Evolutionary conservation across 2,113 vertebrate species (phyloP).

Genomic region (Toxotes chatareus): DNA sequence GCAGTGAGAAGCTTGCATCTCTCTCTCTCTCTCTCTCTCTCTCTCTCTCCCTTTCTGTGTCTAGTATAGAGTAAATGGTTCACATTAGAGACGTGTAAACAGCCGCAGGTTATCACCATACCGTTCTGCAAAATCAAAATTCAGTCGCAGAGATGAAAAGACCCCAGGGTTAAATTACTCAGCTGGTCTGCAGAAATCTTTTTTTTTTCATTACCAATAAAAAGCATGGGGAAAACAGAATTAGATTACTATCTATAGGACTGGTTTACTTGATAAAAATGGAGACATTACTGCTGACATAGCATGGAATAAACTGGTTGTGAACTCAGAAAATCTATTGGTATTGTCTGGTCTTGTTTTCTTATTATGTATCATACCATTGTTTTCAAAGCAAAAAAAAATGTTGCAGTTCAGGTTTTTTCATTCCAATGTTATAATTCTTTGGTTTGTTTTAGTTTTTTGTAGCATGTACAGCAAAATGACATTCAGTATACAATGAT

Average conservation of each 20-base stretch:
- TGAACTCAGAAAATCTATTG: not conserved
- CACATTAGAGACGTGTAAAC: constrained; percentile 29
- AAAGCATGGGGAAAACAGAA: not conserved
- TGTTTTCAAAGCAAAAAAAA: not conserved
- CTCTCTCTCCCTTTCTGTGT: not conserved
- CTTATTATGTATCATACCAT: not conserved
- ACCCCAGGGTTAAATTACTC: not conserved
- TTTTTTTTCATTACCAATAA: not conserved
- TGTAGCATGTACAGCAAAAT: not conserved
- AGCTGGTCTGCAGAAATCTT: not conserved
- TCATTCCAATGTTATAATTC: not conserved
- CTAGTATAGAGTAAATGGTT: constrained; percentile 12
- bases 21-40: constrained; percentile 13
- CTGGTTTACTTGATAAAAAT: not conserved
- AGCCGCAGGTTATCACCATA: constrained; percentile 23
- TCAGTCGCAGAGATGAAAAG: constrained; percentile 2
- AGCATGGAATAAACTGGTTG: not conserved
- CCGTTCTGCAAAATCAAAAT: constrained; percentile 8
- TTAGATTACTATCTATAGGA: not conserved
- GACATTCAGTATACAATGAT: not conserved
- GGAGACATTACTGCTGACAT: not conserved
- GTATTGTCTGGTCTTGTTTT: not conserved
- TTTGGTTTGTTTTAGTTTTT: not conserved
- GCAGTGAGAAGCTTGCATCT: constrained; percentile 26
- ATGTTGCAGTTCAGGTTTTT: too few species aligned